Conservation (phyloP, 2,888 invertebrate species). For the Crematogaster levior region DNA sequence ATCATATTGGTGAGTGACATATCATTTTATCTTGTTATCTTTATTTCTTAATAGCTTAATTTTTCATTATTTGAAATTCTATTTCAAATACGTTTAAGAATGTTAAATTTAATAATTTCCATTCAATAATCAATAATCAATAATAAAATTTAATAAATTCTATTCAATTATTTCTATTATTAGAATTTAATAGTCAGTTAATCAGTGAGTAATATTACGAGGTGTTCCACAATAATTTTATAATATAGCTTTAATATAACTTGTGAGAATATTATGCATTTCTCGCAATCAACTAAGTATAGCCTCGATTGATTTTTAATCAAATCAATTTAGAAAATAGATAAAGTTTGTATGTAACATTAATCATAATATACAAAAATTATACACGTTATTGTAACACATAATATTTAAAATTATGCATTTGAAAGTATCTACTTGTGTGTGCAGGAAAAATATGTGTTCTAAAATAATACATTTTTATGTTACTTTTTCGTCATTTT, state of each 20-base stretch:
- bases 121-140: no score
- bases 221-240: background rate
- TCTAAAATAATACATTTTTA: background rate
- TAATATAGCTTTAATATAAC: background rate
- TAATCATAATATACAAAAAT: background rate
- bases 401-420: background rate
- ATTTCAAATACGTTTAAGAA: background rate
- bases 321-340: background rate
- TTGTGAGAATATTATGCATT: background rate
- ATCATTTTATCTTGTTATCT: no score
- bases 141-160: no score
- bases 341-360: background rate
- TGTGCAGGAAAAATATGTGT: background rate
- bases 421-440: background rate
- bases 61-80: background rate
- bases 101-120: background rate
- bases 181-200: no score
- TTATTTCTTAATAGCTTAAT: background rate
- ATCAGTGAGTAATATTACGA: background rate
- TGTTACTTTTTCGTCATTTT: background rate
- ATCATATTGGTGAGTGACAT: no score
- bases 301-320: background rate
- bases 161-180: no score
- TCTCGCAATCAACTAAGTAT: background rate
- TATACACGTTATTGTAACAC: background rate